Conservation (phyloP, 1,140 invertebrate genomes). For the Schlechtendalia chinensis region DNA sequence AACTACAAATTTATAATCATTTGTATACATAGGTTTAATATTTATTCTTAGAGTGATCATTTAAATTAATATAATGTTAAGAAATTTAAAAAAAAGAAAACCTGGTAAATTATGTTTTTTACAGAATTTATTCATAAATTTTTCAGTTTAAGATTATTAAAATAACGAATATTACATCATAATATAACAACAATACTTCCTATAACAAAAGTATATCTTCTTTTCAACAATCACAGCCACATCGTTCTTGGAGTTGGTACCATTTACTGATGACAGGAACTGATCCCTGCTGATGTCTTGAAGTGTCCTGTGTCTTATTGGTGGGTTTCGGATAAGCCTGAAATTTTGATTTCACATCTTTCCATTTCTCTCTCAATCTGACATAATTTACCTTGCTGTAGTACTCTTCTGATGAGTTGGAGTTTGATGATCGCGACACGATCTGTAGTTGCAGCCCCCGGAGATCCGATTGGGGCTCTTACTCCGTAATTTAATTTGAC, state of each 20-base stretch:
- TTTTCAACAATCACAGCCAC: slow-evolving; percentile 40
- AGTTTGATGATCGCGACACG: slow-evolving; percentile 3
- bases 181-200: no score
- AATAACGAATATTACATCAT: no score
- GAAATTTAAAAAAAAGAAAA: no score
- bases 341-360: slow-evolving; percentile 40
- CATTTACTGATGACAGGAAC: slow-evolving; percentile 34
- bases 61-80: no score
- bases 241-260: slow-evolving; percentile 35
- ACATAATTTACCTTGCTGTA: slow-evolving; percentile 30
- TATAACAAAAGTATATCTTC: no score
- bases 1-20: no score
- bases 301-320: slow-evolving; percentile 20
- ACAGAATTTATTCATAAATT: no score
- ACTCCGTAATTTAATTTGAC: no score
- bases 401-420: slow-evolving; percentile 27
- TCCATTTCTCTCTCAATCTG: slow-evolving; percentile 44
- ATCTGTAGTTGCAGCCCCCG: background rate
- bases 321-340: slow-evolving; percentile 46
- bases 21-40: no score
- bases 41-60: no score
- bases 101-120: no score
- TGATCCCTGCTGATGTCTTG: slow-evolving; percentile 16
- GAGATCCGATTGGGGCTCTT: background rate
- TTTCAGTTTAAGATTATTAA: no score